Conservation (phyloP, 2,888 invertebrate species). For the Phasia obesa region DNA sequence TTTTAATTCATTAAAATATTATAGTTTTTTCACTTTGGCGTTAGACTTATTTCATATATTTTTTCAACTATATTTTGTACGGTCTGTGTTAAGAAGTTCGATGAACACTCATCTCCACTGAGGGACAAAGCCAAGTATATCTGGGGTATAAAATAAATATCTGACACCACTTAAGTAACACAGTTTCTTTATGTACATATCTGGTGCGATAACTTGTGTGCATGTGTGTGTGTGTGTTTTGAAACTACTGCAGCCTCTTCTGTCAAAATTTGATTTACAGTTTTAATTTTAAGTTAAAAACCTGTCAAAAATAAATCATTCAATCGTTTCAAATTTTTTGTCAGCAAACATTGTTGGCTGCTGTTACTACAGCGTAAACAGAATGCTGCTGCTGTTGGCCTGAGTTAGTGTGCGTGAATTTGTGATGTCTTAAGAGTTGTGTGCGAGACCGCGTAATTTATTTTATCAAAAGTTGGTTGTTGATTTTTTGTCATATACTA, state of each 20-base stretch:
- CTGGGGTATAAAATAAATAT: conserved; percentile 54
- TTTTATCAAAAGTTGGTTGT: conserved; percentile 36
- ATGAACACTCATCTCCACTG: neutral
- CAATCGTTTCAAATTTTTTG: conserved; percentile 75
- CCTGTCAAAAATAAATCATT: conserved; percentile 82
- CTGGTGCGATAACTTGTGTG: neutral
- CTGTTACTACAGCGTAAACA: conserved; percentile 38
- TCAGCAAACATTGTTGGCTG: conserved; percentile 69
- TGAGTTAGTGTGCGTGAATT: neutral
- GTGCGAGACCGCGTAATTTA: conserved; percentile 43
- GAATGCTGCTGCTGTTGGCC: conserved; percentile 30
- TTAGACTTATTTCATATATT: conserved; percentile 46
- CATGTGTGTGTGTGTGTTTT: conserved; percentile 14
- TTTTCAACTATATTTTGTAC: neutral
- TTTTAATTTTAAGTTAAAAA: conserved; percentile 82
- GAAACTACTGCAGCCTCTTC: conserved; percentile 69
- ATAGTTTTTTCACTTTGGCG: conserved; percentile 1
- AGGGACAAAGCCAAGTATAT: conserved; percentile 13
- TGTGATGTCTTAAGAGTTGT: neutral
- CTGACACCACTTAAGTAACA: conserved; percentile 68
- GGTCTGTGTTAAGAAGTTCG: conserved; percentile 14
- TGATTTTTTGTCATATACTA: conserved; percentile 49
- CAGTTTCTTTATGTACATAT: conserved; percentile 48
- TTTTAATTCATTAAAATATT: conserved; percentile 36
- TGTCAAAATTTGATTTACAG: conserved; percentile 80